phyloP scores from a whole-genome alignment of 2,888 invertebrate genomes.

The Ophion obscuratus region DNA sequence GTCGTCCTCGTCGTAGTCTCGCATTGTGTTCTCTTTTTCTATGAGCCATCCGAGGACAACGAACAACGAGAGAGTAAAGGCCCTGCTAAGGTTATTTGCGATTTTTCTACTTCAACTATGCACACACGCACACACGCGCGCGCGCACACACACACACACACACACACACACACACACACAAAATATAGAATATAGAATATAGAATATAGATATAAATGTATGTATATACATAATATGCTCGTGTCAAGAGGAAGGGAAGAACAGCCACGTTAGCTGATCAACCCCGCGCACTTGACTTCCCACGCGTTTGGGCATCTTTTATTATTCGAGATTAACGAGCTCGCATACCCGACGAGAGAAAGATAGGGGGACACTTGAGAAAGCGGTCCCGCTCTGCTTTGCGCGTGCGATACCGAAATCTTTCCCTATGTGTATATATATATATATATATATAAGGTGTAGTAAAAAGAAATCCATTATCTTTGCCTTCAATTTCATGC shows the following conservation, averaged over 20 bases:
- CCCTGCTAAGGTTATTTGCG: too few relatives aligned
- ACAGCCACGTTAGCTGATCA: slow-evolving; percentile 40
- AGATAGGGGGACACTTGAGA: slow-evolving; percentile 32
- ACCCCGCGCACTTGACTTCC: slow-evolving; percentile 55
- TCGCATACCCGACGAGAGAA: slow-evolving; percentile 36
- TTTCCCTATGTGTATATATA: too few relatives aligned
- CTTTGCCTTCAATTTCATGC: too few relatives aligned
- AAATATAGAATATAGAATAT: too few relatives aligned
- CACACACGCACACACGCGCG: not conserved
- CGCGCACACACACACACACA: not conserved
- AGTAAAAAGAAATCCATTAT: too few relatives aligned
- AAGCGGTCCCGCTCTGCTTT: too few relatives aligned
- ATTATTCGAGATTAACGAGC: slow-evolving; percentile 62
- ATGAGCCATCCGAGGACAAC: slow-evolving; percentile 32
- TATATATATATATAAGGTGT: too few relatives aligned
- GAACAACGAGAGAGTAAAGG: not conserved
- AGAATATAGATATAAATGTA: too few relatives aligned
- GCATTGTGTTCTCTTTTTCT: slow-evolving; percentile 42
- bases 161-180: too few relatives aligned
- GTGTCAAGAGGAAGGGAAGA: slow-evolving; percentile 26
- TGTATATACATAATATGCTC: not conserved
- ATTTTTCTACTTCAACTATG: too few relatives aligned
- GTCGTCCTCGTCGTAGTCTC: slow-evolving; percentile 5
- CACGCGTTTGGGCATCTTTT: slow-evolving; percentile 61
- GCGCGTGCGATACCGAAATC: not conserved